Evolutionary conservation across 2,888 invertebrate genomes (phyloP).

Genomic region (Nomada ruficornis): DNA sequence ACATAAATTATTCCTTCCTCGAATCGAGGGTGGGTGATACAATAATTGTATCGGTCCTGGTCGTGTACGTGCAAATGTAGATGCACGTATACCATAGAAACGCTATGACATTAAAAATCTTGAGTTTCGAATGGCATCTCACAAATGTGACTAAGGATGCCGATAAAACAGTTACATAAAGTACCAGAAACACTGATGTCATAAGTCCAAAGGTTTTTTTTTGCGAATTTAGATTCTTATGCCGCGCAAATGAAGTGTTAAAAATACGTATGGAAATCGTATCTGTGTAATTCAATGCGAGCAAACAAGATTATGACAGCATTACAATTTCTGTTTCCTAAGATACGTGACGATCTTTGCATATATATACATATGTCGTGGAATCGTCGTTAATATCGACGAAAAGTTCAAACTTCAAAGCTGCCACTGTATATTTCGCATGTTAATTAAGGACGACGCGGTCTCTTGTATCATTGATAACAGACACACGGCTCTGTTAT

Average conservation of each 20-base stretch:
- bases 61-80: neutral
- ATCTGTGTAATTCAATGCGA: neutral
- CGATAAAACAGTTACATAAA: neutral
- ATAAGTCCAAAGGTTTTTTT: neutral
- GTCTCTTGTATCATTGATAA: slow-evolving; percentile 35
- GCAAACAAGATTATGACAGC: slow-evolving; percentile 16
- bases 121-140: neutral
- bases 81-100: neutral
- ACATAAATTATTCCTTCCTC: slow-evolving; percentile 33
- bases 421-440: slow-evolving; percentile 45
- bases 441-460: slow-evolving; percentile 11
- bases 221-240: too few species aligned
- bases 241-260: neutral
- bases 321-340: neutral
- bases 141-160: neutral
- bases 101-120: neutral
- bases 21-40: neutral
- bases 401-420: slow-evolving; percentile 75
- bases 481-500: neutral
- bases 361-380: neutral
- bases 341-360: neutral
- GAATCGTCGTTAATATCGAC: slow-evolving; percentile 1
- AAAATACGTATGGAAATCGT: slow-evolving; percentile 11
- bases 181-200: too few species aligned
- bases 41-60: neutral